Conservation (phyloP, 2,888 invertebrate species). For the Gnatocerus cornutus region DNA sequence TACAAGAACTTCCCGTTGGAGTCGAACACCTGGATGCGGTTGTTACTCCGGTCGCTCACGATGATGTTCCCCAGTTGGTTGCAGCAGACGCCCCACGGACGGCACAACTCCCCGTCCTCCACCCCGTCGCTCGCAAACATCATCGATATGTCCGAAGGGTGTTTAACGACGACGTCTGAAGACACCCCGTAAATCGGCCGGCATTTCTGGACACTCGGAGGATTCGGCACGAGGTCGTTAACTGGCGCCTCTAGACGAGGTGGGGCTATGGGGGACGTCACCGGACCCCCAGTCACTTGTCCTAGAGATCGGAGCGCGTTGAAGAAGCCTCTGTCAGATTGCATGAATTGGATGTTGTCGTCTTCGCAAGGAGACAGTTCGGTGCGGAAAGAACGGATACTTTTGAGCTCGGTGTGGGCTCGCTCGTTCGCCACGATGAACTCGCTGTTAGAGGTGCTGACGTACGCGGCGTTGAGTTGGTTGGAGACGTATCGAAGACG, state of each 20-base stretch:
- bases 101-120: slow-evolving; percentile 79
- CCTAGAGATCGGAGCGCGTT: slow-evolving; percentile 8
- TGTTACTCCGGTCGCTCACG: slow-evolving; percentile 97
- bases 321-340: slow-evolving; percentile 19
- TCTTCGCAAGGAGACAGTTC: slow-evolving; percentile 21
- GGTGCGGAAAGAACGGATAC: neutral
- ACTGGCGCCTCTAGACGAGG: neutral
- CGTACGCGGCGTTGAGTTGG: slow-evolving; percentile 2
- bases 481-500: slow-evolving; percentile 19
- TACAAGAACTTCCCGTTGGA: slow-evolving; percentile 84
- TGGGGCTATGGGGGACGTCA: neutral
- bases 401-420: slow-evolving; percentile 18
- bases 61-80: slow-evolving; percentile 86
- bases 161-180: slow-evolving; percentile 5
- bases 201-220: slow-evolving; percentile 10
- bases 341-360: slow-evolving; percentile 18
- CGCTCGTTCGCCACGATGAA: slow-evolving; percentile 21
- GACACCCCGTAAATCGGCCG: slow-evolving; percentile 21
- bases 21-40: slow-evolving; percentile 91
- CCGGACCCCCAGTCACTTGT: neutral
- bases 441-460: slow-evolving; percentile 21
- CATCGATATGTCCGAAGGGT: neutral
- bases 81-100: slow-evolving; percentile 90
- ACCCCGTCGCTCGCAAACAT: slow-evolving; percentile 18
- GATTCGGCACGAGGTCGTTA: neutral